These are phyloP conservation scores for Sebastes taczanowskii DNA, from an alignment of 2,797 vertebrate genomes.

Conservation along the genomic window DNA sequence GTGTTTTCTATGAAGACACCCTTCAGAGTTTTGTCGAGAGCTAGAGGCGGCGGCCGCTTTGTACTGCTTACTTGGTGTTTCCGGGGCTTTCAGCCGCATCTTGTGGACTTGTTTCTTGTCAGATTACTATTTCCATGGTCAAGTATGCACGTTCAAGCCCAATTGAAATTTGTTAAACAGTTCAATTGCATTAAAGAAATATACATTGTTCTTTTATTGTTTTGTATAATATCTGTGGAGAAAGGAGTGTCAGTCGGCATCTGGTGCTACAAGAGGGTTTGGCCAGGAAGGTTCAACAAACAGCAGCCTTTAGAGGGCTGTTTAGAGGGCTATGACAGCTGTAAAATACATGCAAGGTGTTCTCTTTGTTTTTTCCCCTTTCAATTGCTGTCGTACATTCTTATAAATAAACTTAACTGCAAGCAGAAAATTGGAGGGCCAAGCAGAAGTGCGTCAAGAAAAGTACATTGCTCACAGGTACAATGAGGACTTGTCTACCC, in stretches of 20 bases:
- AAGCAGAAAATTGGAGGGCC: too few relatives aligned
- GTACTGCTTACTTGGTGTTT: not conserved
- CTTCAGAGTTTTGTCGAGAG: too few relatives aligned
- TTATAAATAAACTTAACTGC: too few relatives aligned
- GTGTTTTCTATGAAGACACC: too few relatives aligned
- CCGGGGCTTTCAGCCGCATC: not conserved
- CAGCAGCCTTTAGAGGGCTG: too few relatives aligned
- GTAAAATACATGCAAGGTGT: not conserved
- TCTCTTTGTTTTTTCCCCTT: not conserved
- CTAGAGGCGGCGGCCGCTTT: rapidly evolving
- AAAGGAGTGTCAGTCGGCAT: too few relatives aligned
- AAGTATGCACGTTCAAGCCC: not conserved
- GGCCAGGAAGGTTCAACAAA: too few relatives aligned
- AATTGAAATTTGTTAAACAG: not conserved
- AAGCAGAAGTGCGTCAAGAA: not conserved
- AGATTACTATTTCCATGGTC: not conserved
- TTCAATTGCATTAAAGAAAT: not conserved
- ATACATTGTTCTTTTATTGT: not conserved
- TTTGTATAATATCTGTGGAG: too few relatives aligned
- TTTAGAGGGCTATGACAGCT: not conserved
- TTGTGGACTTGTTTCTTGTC: not conserved
- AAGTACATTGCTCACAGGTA: not conserved
- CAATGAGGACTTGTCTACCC: not conserved
- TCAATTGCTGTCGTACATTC: not conserved
- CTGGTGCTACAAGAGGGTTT: too few relatives aligned